Evolutionary conservation across 1,140 invertebrate species (phyloP).

Genomic region (Heliconius nattereri): DNA sequence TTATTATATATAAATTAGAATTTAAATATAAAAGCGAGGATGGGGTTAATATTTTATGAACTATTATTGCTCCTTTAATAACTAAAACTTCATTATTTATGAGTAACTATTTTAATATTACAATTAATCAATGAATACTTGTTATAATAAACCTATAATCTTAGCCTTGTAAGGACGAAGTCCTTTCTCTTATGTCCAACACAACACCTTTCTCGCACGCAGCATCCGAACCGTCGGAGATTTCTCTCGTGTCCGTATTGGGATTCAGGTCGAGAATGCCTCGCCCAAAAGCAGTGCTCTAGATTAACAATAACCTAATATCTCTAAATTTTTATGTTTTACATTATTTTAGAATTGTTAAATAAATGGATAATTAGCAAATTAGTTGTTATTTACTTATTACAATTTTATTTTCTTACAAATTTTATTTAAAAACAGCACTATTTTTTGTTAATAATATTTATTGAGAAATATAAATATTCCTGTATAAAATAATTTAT

Average conservation of each 20-base stretch:
- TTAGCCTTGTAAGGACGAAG: conserved; percentile 50
- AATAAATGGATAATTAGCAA: too few species aligned
- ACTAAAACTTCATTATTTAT: neutral
- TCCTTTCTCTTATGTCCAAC: conserved; percentile 60
- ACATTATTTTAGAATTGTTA: neutral
- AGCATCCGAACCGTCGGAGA: conserved; percentile 55
- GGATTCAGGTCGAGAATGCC: conserved; percentile 71
- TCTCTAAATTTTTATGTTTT: conserved; percentile 14
- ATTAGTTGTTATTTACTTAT: too few species aligned
- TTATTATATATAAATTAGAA: neutral
- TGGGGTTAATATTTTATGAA: too few species aligned
- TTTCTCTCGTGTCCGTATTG: conserved; percentile 76
- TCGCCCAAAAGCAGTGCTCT: conserved; percentile 65
- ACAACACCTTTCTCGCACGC: conserved; percentile 41
- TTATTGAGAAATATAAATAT: too few species aligned
- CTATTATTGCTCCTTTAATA: too few species aligned
- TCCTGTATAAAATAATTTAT: too few species aligned
- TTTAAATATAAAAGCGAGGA: neutral
- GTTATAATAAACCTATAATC: neutral
- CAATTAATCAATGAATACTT: neutral
- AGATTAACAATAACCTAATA: conserved; percentile 46
- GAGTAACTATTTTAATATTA: neutral
- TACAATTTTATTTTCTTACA: too few species aligned
- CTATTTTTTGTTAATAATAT: too few species aligned
- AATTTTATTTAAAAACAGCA: too few species aligned